Base-by-base conservation (phyloP, 2,797 vertebrate genomes). In the Paratrypauchen microcephalus region DNA sequence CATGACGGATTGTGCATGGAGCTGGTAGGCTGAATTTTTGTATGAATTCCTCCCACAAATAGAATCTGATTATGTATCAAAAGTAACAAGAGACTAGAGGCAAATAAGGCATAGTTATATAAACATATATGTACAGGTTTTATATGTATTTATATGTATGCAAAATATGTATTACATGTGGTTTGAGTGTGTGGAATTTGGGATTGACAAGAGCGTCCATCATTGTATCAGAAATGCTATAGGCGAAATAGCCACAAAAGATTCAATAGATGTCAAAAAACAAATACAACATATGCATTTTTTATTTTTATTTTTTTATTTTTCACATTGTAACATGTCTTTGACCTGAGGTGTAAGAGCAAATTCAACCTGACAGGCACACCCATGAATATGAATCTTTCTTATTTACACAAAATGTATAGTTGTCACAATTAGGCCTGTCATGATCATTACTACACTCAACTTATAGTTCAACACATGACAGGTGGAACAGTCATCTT, bases 301-400 rank as follows among this genome's bases (percentile, higher is more conserved):
- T 21, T 0, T 12, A 54, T 19, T 24, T 58, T 6, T 69, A 28
- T 21, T 24, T 45, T 63, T 32, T 32, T 32, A 6, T 32, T 32
- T 4, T 32, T 32, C 30, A 5, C 62, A 21, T 64, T 64, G 68
- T 63, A 69, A 75, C 54, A 70, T 56, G 41, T 19, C 5, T 32
- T n/a, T n/a, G n/a, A n/a, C 66, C 76, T 76, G 39, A 28, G 65
- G 64, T 79, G 71, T 55, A 41, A 72, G 66, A 76, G 66, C 41
- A 60, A 36, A 73, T 39, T 16, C 28, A 74, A 45, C 23, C 41
- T 36, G 47, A 77, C 65, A 65, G 32, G 36, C 16, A 15, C 41
- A 13, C 41, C 41, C 13, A 45, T 2, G 2, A 2, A 41, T 13
- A 41, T 26, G 41, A 5, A 50, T 24, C 21, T 5, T 19, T 32